Evolutionary conservation across 2,888 invertebrate genomes (phyloP).

Genomic region (Aspidiotus destructor): DNA sequence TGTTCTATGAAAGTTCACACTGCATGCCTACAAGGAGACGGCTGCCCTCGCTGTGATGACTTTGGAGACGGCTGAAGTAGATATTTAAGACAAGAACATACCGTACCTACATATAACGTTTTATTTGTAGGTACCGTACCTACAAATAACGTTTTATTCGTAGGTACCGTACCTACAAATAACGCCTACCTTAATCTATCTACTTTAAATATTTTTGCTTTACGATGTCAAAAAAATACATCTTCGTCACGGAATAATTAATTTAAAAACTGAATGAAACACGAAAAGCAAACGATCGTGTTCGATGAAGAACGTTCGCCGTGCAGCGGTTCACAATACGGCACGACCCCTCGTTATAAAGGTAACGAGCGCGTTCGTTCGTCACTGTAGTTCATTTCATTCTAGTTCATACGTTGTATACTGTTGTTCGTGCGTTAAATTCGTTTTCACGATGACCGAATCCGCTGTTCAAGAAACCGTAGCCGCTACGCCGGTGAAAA

Average conservation of each 20-base stretch:
- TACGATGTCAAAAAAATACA: background rate
- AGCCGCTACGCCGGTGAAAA: conserved; percentile 34
- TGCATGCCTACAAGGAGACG: too few species aligned
- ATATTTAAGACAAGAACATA: too few species aligned
- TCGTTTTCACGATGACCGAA: conserved; percentile 12
- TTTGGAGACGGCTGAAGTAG: too few species aligned
- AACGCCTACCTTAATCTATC: too few species aligned
- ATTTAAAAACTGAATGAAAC: conserved; percentile 7
- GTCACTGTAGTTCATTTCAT: background rate
- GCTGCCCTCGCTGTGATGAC: too few species aligned
- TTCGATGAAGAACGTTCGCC: background rate
- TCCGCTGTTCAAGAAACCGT: conserved; percentile 35
- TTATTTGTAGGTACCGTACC: too few species aligned
- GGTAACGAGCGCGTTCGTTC: background rate
- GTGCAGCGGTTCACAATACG: conserved; percentile 13
- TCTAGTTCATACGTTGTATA: background rate
- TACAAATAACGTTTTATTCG: too few species aligned
- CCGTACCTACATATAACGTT: too few species aligned
- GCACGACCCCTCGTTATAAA: conserved; percentile 8
- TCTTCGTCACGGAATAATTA: background rate
- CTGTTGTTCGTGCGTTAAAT: background rate
- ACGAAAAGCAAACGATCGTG: conserved; percentile 15
- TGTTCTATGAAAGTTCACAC: too few species aligned
- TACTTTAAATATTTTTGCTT: background rate
- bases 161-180: too few species aligned